phyloP scores from a whole-genome alignment of 2,113 vertebrate species.

The Numida meleagris region DNA sequence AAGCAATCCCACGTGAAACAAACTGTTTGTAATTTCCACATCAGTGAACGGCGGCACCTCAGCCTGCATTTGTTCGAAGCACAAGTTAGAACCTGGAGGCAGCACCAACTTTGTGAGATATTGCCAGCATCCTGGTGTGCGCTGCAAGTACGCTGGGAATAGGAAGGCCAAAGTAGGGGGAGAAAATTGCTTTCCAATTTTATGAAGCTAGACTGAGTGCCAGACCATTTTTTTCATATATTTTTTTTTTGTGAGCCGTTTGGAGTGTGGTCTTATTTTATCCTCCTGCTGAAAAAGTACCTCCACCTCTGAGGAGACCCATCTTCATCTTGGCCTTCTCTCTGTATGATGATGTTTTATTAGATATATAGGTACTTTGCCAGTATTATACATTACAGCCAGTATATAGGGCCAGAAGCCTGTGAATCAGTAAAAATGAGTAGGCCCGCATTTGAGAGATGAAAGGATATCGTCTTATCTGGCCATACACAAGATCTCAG shows the following conservation, averaged over 20 bases:
- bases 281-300: neutral
- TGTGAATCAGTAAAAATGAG: neutral
- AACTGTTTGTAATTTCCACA: conserved; percentile 46
- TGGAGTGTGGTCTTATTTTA: neutral
- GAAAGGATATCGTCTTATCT: neutral
- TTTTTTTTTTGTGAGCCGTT: neutral
- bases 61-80: conserved; percentile 31
- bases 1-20: conserved; percentile 39
- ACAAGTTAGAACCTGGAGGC: conserved; percentile 38
- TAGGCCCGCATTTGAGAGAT: neutral
- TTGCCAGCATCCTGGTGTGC: neutral
- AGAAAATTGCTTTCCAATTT: conserved; percentile 47
- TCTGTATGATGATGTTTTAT: neutral
- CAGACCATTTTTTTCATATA: neutral
- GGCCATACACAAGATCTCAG: neutral
- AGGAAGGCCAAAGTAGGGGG: neutral
- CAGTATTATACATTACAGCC: neutral
- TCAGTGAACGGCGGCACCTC: conserved; percentile 9
- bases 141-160: neutral
- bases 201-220: neutral
- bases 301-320: neutral
- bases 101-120: conserved; percentile 43
- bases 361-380: neutral
- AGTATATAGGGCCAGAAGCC: neutral
- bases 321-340: neutral